These are phyloP conservation scores for Trichomycterus rosablanca DNA, from an alignment of 2,113 vertebrate genomes.

Conservation along the genomic window DNA sequence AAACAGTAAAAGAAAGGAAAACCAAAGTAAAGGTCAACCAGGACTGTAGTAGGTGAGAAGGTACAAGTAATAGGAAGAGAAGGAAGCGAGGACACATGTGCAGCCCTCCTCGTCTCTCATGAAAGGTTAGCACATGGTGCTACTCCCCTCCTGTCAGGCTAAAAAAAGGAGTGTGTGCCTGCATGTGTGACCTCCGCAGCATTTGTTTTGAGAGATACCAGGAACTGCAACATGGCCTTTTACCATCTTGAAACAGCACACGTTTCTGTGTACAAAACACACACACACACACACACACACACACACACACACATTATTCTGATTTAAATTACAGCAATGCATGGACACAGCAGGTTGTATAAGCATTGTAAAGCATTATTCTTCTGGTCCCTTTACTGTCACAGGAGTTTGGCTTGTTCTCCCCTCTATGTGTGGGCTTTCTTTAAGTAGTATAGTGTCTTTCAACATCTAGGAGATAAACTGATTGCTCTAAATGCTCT, in stretches of 20 bases:
- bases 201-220: constrained; percentile 42
- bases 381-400: too few relatives aligned
- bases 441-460: too few relatives aligned
- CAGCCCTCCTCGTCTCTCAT: background rate
- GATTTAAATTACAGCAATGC: too few relatives aligned
- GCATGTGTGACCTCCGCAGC: constrained; percentile 34
- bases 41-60: too few relatives aligned
- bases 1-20: too few relatives aligned
- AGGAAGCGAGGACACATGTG: background rate
- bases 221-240: constrained; percentile 11
- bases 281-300: constrained; percentile 11
- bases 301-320: constrained; percentile 5
- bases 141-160: background rate
- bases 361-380: too few relatives aligned
- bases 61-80: too few relatives aligned
- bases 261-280: background rate
- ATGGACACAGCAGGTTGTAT: background rate
- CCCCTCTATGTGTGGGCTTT: too few relatives aligned
- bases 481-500: too few relatives aligned
- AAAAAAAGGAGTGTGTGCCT: constrained; percentile 33
- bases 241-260: background rate
- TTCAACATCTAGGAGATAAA: too few relatives aligned
- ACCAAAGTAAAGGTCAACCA: too few relatives aligned
- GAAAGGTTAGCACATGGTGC: constrained; percentile 4
- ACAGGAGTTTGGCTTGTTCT: too few relatives aligned